Evolutionary conservation across 2,113 vertebrate genomes (phyloP).

Genomic region (Neoarius graeffei): DNA sequence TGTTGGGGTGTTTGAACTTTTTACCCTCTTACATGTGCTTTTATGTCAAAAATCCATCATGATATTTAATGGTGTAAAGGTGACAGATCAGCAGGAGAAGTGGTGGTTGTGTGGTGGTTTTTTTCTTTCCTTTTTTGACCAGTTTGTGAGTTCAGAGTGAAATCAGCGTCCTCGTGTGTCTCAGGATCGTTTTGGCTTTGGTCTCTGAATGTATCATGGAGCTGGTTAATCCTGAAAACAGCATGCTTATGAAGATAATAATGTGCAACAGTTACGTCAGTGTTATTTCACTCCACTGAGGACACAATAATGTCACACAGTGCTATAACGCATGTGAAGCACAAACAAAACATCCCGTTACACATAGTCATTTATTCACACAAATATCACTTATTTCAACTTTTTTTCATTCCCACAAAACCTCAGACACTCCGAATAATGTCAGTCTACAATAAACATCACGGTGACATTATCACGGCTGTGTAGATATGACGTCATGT

Average conservation of each 20-base stretch:
- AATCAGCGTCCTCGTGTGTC: neutral
- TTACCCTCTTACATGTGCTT: neutral
- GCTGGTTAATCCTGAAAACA: neutral
- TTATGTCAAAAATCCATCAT: neutral
- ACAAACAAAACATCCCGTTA: neutral
- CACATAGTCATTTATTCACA: neutral
- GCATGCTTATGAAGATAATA: conserved; percentile 6
- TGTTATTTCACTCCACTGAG: neutral
- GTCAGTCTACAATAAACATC: neutral
- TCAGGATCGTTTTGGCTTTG: conserved; percentile 3
- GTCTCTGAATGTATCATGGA: neutral
- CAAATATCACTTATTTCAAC: neutral
- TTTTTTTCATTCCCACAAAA: neutral
- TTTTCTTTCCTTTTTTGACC: neutral
- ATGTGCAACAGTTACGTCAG: neutral
- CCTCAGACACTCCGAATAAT: neutral
- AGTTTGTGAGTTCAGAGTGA: neutral
- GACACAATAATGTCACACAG: neutral
- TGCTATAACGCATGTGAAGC: neutral
- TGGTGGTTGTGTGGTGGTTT: neutral
- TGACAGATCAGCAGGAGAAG: neutral
- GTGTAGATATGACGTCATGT: neutral
- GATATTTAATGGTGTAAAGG: neutral
- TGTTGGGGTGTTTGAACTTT: neutral
- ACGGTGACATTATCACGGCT: neutral